Conservation (phyloP, 2,888 invertebrate species). For the Laspeyria flexula region DNA sequence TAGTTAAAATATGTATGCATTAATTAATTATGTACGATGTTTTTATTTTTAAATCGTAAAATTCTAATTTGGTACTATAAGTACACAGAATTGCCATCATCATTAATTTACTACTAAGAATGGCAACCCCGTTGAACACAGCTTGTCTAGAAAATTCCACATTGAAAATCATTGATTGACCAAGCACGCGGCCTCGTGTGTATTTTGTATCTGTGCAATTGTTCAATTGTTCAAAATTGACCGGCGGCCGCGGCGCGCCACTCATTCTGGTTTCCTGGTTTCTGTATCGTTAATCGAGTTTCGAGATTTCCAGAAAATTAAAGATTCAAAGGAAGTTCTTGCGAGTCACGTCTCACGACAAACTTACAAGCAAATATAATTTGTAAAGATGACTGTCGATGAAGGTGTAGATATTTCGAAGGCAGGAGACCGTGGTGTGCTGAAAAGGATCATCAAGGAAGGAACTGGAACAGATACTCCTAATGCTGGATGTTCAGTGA, state of each 20-base stretch:
- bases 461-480: conserved; percentile 92
- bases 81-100: no score
- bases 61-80: no score
- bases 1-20: no score
- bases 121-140: conserved; percentile 5
- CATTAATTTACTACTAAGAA: no score
- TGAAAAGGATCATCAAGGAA: conserved; percentile 91
- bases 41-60: no score
- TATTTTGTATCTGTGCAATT: conserved; percentile 39
- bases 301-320: conserved; percentile 23
- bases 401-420: conserved; percentile 77
- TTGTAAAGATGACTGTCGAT: conserved; percentile 69
- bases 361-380: conserved; percentile 4
- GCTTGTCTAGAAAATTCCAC: conserved; percentile 47
- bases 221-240: conserved; percentile 2
- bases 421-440: conserved; percentile 89
- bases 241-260: conserved; percentile 22
- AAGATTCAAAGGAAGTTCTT: neutral
- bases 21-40: no score
- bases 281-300: neutral
- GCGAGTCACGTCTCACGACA: neutral
- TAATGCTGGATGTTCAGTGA: conserved; percentile 88
- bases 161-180: no score
- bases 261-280: neutral
- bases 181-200: conserved; percentile 24